A percentile compares a stretch with the other conserved stretches of the same genome.
Evolutionary conservation across 1,140 invertebrate genomes (phyloP).

Genomic region (Papilio dardanus): DNA sequence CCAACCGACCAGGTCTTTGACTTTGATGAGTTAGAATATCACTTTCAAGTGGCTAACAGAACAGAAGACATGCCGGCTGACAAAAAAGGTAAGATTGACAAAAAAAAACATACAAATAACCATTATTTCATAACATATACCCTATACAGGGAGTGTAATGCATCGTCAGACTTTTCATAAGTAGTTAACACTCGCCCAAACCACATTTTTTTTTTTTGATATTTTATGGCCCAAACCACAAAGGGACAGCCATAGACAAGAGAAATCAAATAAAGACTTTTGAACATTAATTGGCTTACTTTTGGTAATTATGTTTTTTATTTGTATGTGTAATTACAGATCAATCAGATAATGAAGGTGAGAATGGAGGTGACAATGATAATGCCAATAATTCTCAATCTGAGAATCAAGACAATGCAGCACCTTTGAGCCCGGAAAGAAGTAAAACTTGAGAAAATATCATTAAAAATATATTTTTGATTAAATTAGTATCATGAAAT

Average conservation of each 20-base stretch:
- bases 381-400: conserved; percentile 72
- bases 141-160: no score
- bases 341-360: conserved; percentile 76
- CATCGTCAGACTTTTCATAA: no score
- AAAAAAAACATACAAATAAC: no score
- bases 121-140: no score
- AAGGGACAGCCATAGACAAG: no score
- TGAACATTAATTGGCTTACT: neutral
- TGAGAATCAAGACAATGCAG: conserved; percentile 60
- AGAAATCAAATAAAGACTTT: neutral
- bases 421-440: conserved; percentile 68
- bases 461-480: neutral
- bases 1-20: conserved; percentile 98
- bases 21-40: conserved; percentile 93
- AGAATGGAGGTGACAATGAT: conserved; percentile 73
- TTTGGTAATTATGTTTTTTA: neutral
- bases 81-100: conserved; percentile 76
- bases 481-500: neutral
- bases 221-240: no score
- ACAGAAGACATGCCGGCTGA: conserved; percentile 83
- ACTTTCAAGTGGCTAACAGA: conserved; percentile 87
- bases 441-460: conserved; percentile 54
- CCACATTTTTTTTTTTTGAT: no score
- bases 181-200: no score
- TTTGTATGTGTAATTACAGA: conserved; percentile 52